phyloP scores from a whole-genome alignment of 1,140 invertebrate genomes.

The Pogonomyrmex californicus region DNA sequence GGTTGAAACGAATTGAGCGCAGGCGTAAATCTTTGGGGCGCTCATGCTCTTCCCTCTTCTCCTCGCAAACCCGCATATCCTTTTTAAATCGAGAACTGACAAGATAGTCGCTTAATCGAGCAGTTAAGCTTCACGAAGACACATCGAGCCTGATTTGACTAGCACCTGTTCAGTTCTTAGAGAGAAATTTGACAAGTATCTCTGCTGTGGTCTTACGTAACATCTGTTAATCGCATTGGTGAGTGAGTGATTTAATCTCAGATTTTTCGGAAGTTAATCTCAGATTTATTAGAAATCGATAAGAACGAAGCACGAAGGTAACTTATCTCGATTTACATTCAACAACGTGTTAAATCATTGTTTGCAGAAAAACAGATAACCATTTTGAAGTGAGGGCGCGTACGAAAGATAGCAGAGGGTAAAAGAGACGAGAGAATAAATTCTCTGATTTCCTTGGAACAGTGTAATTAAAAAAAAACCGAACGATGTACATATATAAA shows the following conservation, averaged over 20 bases:
- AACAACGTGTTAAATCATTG: not conserved
- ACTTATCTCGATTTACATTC: constrained; percentile 6
- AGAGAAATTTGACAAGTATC: not conserved
- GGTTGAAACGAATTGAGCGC: not conserved
- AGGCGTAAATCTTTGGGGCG: constrained; percentile 9
- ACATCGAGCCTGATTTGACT: not conserved
- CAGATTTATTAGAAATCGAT: not conserved
- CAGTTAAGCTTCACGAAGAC: constrained; percentile 13
- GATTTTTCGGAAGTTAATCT: not conserved
- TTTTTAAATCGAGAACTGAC: constrained; percentile 20
- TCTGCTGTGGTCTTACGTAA: not conserved
- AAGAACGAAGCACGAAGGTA: not conserved
- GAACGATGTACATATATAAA: constrained; percentile 1
- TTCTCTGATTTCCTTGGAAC: not conserved
- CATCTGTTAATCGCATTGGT: not conserved
- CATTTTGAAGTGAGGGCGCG: not conserved
- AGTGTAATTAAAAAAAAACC: not conserved
- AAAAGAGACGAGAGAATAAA: not conserved
- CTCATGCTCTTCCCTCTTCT: not conserved
- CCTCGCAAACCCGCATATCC: not conserved
- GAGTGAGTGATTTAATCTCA: constrained; percentile 1
- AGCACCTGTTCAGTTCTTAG: not conserved
- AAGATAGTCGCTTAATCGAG: not conserved
- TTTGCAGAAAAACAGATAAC: not conserved
- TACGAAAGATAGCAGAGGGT: not conserved